Evolutionary conservation across 2,797 vertebrate genomes (phyloP), one percentile per base, ranked within the genome.

Genomic region (Phoxinus dragarum): DNA sequence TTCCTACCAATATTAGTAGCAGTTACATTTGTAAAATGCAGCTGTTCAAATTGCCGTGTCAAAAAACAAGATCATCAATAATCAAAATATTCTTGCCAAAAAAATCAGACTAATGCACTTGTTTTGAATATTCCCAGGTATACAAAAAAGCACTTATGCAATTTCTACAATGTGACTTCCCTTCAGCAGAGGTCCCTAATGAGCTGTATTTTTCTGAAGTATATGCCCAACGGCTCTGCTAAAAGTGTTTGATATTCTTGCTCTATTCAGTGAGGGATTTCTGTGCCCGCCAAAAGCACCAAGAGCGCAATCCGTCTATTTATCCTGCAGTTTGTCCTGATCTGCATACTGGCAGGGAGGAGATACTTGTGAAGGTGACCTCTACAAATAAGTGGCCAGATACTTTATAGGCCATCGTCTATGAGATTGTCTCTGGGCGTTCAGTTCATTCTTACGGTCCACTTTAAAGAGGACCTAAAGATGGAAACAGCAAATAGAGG

Each of bases 121-220:
- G 36, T 81, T 81, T 81, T 71, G 17, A 54, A 23, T 38, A 72
- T 81, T 44, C n/a, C 38, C n/a, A 21, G 1, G 17, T 59, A 59
- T 1, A 17, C 14, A n/a, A n/a, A 27, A 42, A 44, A 71, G 14
- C n/a, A 44, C 19, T 12, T 16, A 1, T 8, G 27, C 40, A 38
- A 19, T 67, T 52, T 76, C 59, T 67, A 31, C 73, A 76, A 3
- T 67, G 73, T 77, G 42, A 74, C 21, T 34, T 54, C 17, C 40
- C 38, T 68, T 86, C 78, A 84, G 71, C 19, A 72, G 85, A 84
- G 78, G 72, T 82, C 87, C 38, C 77, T 47, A 16, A 52, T 71
- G 84, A 76, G 76, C 81, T 52, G 16, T 67, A 10, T 56, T 72
- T 42, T 44, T 49, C 68, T 31, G 21, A 64, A 44, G 74, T 44